Base-by-base conservation (phyloP, 2,888 invertebrate genomes). In the Quadroppia sp. region DNA sequence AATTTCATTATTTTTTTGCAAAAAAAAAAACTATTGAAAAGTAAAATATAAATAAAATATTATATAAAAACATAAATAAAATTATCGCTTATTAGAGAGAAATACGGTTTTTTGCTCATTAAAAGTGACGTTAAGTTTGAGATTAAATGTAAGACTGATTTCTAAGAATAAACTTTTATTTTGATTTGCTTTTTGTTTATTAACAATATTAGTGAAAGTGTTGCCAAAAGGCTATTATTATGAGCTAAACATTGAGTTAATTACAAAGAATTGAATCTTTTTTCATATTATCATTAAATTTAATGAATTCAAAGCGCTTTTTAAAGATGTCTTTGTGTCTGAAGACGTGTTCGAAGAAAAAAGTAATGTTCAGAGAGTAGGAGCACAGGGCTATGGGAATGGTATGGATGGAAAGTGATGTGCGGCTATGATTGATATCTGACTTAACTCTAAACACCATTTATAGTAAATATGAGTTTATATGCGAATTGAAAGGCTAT, bases 401-500 rank as follows among this genome's bases (percentile, higher is more conserved):
- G 23, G 23, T 28, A 56, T 56, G 28, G 28, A 56, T 56, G 36
- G 36, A 15, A 56, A 56, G 56, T 28, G 56, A 56, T 56, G 56
- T 28, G 56, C 28, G 56, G 28, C 28, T 56, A 28, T 56, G 56
- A 56, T 56, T 56, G 56, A 56, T 56, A 28, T 56, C 28, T 56
- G 56, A 15, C 56, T 56, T 28, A 56, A 20, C 6, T 23, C 28
- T 28, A 56, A 56, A 56, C 28, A 56, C 28, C 28, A 56, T 56
- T 56, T 56, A 56, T 28, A 23, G 17, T 9, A 64, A 32, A 69
- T 69, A 20, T 25, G 69, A 69, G 40, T 64, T 30, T 36, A 40
- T 20, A 64, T 45, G 42, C n/a, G 42, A 67, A 67, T 20, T 36
- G 36, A 45, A 45, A 45, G 6, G 69, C 69, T 69, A 69, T 69